Base-by-base conservation (phyloP, 35 echinoderm and acorn worm genomes). In the Ptychodera flava region DNA sequence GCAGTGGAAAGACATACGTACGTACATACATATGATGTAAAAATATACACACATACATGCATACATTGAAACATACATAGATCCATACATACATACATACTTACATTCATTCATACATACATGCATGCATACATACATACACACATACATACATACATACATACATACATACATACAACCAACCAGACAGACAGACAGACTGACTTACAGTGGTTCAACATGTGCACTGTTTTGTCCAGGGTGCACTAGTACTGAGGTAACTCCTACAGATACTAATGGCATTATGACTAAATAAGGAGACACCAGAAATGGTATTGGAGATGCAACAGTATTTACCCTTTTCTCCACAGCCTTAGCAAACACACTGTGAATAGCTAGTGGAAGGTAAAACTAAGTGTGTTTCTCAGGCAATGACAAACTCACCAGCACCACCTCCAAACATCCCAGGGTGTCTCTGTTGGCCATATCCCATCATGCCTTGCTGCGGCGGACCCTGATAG, bases 281-380 rank as follows among this genome's bases (percentile, higher is more conserved):
- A n/a, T n/a, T n/a, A n/a, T n/a, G n/a, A n/a, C n/a, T n/a, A n/a
- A n/a, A n/a, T n/a, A n/a, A n/a, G n/a, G n/a, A n/a, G n/a, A n/a
- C n/a, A n/a, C n/a, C 22, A 32, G 85, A 86, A 33, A 77, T 77
- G 15, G 35, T 29, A 38, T 30, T 16, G 30, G 35, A 35, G n/a
- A 30, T 35, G n/a, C 64, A 84, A 16, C 32, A 88, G 90, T 1
- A 82, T 80, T 29, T 88, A 88, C 28, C 86, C 86, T 83, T 84
- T 78, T 36, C 77, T 28, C 81, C 36, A 45, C 31, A 29, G 78
- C 35, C 81, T 77, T 34, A 30, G 30, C 22, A 31, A 88, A 81
- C 31, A 36, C 87, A 45, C 76, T 45, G 15, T 27, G 87, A 36
- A 64, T 31, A 78, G 34, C 87, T 89, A 77, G 28, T 89, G 87